phyloP scores from a whole-genome alignment of 1,140 invertebrate genomes.

The Drosophila micromelanica region DNA sequence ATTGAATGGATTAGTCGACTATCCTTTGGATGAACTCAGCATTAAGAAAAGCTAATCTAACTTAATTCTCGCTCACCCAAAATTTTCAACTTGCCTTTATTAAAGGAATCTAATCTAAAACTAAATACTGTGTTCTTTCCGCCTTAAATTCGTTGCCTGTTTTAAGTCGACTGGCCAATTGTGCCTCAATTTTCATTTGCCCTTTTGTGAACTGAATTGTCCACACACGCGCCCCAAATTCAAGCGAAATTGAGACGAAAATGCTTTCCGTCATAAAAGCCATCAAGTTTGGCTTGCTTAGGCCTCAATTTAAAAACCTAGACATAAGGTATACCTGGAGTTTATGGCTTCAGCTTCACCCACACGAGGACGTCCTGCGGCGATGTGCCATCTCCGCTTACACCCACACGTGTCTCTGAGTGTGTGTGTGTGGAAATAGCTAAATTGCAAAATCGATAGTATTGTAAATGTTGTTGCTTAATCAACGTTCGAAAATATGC shows the following conservation, averaged over 20 bases:
- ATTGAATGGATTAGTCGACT: no score
- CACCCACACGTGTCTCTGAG: slow-evolving; percentile 14
- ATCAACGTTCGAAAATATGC: slow-evolving; percentile 32
- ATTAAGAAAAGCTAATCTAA: neutral
- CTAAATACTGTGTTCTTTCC: neutral
- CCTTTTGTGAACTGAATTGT: slow-evolving; percentile 14
- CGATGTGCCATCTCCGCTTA: slow-evolving; percentile 49
- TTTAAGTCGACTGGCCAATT: slow-evolving; percentile 11
- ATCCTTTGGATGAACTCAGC: no score
- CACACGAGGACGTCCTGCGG: slow-evolving; percentile 49
- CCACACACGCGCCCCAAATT: slow-evolving; percentile 3
- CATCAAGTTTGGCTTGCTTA: slow-evolving; percentile 9
- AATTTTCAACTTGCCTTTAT: neutral
- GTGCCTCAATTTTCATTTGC: slow-evolving; percentile 1
- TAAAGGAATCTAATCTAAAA: no score
- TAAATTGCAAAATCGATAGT: slow-evolving; percentile 69
- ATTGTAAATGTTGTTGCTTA: slow-evolving; percentile 38
- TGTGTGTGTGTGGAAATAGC: slow-evolving; percentile 17
- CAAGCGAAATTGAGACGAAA: neutral
- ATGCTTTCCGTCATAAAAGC: slow-evolving; percentile 10
- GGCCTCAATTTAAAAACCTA: slow-evolving; percentile 60
- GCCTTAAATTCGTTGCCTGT: slow-evolving; percentile 5
- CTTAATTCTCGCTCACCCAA: neutral
- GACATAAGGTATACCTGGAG: slow-evolving; percentile 54
- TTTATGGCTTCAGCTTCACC: slow-evolving; percentile 67